These are phyloP conservation scores for Thamnaconus septentrionalis DNA, from an alignment of 2,113 vertebrate species.

Conservation along the genomic window DNA sequence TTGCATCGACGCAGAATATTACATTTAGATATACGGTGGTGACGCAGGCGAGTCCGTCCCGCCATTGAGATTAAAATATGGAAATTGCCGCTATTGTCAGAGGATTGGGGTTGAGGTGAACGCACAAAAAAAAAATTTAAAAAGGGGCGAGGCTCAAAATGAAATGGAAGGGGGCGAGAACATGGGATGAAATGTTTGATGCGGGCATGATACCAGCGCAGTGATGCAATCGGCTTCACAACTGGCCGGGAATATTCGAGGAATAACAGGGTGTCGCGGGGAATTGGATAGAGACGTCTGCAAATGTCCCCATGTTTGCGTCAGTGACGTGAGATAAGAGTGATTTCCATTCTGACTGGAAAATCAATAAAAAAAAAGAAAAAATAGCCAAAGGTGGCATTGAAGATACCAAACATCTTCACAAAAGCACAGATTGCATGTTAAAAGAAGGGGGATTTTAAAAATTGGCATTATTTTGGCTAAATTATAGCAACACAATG, in stretches of 20 bases:
- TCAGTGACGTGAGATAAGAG: too few species aligned
- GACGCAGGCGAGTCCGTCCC: conserved; percentile 17
- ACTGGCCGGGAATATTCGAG: conserved; percentile 1
- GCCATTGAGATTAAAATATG: conserved; percentile 20
- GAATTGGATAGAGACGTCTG: not conserved
- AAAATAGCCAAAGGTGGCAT: too few species aligned
- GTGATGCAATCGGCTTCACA: not conserved
- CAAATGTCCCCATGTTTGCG: not conserved
- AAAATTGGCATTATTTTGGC: too few species aligned
- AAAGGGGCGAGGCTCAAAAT: too few species aligned
- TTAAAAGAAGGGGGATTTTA: too few species aligned
- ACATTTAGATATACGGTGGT: conserved; percentile 30
- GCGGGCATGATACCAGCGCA: not conserved
- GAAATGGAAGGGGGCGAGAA: not conserved
- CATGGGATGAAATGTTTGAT: not conserved
- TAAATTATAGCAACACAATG: too few species aligned
- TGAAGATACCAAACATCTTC: too few species aligned
- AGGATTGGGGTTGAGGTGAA: conserved; percentile 31
- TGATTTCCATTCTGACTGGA: too few species aligned
- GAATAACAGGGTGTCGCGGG: conserved; percentile 3
- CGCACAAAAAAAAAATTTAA: not conserved
- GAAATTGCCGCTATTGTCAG: conserved; percentile 19
- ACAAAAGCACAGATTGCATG: too few species aligned
- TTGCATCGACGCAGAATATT: conserved; percentile 23
- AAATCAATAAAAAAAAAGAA: too few species aligned